Conservation (phyloP, 2,888 invertebrate genomes). For the Fissipunctia ypsillon region DNA sequence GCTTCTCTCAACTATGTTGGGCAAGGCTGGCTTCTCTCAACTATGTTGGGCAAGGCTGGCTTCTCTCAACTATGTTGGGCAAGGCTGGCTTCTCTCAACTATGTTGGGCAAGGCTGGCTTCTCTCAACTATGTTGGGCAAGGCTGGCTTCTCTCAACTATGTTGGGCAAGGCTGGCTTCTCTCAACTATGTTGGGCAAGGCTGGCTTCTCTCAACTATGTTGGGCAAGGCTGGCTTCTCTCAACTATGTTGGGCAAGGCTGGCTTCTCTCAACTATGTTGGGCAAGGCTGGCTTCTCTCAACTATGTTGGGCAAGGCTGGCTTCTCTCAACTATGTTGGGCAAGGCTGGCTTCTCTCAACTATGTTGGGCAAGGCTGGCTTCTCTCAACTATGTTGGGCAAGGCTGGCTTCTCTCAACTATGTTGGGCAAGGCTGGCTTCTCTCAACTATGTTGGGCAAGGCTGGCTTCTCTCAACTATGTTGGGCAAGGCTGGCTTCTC, state of each 20-base stretch:
- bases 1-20: neutral
- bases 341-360: no score
- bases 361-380: neutral
- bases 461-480: no score
- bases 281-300: no score
- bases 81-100: no score
- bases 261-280: neutral
- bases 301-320: neutral
- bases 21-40: no score
- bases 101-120: neutral
- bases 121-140: neutral
- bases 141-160: no score
- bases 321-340: neutral
- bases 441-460: neutral
- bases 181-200: neutral
- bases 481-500: neutral
- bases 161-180: neutral
- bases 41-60: neutral
- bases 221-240: neutral
- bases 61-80: neutral
- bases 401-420: no score
- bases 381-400: neutral
- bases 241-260: neutral
- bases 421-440: neutral
- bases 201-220: no score